A percentile compares a stretch with the other conserved stretches of the same genome.
phyloP scores from a whole-genome alignment of 2,797 vertebrate species.

The Melanogrammus aeglefinus region DNA sequence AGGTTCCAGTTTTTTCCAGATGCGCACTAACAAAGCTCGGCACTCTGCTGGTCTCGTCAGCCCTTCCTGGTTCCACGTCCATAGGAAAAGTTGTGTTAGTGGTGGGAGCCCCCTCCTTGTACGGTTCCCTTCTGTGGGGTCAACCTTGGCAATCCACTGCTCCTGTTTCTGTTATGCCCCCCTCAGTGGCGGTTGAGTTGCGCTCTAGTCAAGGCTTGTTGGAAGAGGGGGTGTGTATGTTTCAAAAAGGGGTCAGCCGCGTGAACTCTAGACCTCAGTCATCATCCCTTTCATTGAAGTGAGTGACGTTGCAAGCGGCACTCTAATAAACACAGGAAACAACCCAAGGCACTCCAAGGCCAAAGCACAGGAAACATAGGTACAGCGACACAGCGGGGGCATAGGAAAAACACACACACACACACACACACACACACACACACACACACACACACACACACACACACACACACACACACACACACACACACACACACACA shows the following conservation, averaged over 20 bases:
- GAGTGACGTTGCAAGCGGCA: neutral
- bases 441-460: neutral
- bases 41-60: slow-evolving; percentile 43
- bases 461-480: neutral
- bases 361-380: slow-evolving; percentile 46
- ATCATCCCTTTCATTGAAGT: neutral
- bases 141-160: neutral
- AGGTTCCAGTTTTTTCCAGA: slow-evolving; percentile 69
- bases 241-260: neutral
- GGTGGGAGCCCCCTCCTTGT: slow-evolving; percentile 14
- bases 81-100: slow-evolving; percentile 24
- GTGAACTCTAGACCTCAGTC: neutral
- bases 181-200: neutral
- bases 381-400: slow-evolving; percentile 28
- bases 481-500: neutral
- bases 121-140: slow-evolving; percentile 4
- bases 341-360: slow-evolving; percentile 52
- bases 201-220: neutral
- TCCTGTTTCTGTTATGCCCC: neutral
- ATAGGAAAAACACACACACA: slow-evolving; percentile 12
- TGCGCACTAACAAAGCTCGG: slow-evolving; percentile 62
- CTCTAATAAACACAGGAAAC: slow-evolving; percentile 66
- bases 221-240: neutral
- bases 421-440: neutral
- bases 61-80: slow-evolving; percentile 46